Evolutionary conservation across 2,797 vertebrate species (phyloP).

Genomic region (Helostoma temminkii): DNA sequence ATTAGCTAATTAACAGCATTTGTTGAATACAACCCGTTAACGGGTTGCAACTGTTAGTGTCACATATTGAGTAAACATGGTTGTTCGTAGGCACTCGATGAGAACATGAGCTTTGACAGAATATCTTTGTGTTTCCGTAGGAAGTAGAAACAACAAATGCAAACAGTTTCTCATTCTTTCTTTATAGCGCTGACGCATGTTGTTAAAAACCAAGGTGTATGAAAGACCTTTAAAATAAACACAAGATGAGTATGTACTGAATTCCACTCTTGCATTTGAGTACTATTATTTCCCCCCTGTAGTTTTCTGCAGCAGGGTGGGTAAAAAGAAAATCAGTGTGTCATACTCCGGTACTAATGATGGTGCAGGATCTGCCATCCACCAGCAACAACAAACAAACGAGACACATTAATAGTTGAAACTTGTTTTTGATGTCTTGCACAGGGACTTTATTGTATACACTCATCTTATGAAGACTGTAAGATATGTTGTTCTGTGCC

Average conservation of each 20-base stretch:
- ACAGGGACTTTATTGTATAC: constrained; percentile 32
- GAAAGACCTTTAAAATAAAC: constrained; percentile 65
- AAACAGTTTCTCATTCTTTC: constrained; percentile 38
- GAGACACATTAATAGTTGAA: constrained; percentile 40
- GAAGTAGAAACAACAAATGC: constrained; percentile 56
- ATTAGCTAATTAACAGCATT: constrained; percentile 81
- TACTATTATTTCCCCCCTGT: constrained; percentile 30
- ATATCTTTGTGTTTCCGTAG: constrained; percentile 39
- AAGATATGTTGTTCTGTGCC: constrained; percentile 34
- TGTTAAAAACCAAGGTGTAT: constrained; percentile 41
- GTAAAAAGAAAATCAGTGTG: constrained; percentile 34
- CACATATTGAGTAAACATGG: constrained; percentile 68
- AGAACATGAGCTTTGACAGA: constrained; percentile 43
- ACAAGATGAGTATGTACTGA: constrained; percentile 50
- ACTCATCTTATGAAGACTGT: constrained; percentile 24
- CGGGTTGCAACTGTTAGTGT: constrained; percentile 57
- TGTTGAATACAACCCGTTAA: constrained; percentile 66
- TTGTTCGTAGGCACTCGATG: constrained; percentile 47
- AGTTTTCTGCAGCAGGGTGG: constrained; percentile 32
- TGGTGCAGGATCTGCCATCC: constrained; percentile 31
- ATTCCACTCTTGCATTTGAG: constrained; percentile 34
- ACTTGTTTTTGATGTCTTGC: constrained; percentile 58
- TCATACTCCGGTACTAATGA: constrained; percentile 47
- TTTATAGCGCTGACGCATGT: constrained; percentile 32
- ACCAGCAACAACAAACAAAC: constrained; percentile 58